A percentile compares a stretch with the other conserved stretches of the same genome.
phyloP scores from a whole-genome alignment of 2,888 invertebrate genomes.

The Ornithoptera priamus region DNA sequence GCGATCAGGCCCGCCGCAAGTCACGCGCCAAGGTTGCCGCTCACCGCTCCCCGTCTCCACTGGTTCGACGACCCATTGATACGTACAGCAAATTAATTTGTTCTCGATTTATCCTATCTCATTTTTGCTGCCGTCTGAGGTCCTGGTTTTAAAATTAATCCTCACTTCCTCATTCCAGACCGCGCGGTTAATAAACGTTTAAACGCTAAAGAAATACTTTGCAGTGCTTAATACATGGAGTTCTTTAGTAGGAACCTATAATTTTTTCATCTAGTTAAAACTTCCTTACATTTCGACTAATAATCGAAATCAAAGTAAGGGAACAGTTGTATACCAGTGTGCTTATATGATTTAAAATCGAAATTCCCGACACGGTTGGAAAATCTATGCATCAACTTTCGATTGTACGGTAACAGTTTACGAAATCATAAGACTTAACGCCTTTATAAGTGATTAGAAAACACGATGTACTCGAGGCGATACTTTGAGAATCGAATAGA shows the following conservation, averaged over 20 bases:
- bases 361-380: constrained; percentile 24
- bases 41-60: constrained; percentile 47
- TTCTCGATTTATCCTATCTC: constrained; percentile 23
- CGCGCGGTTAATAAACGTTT: constrained; percentile 4
- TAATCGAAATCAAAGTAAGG: too few relatives aligned
- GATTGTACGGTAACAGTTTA: constrained; percentile 36
- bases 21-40: constrained; percentile 59
- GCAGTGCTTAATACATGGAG: background rate
- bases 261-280: too few relatives aligned
- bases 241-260: too few relatives aligned
- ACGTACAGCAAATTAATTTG: constrained; percentile 31
- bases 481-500: constrained; percentile 46
- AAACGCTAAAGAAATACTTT: background rate
- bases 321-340: too few relatives aligned
- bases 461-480: constrained; percentile 41
- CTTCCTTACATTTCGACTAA: too few relatives aligned
- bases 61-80: constrained; percentile 63
- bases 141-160: constrained; percentile 13
- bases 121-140: constrained; percentile 24
- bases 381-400: constrained; percentile 32
- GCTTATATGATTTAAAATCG: constrained; percentile 10
- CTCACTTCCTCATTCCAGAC: constrained; percentile 21
- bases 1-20: constrained; percentile 42
- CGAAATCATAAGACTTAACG: constrained; percentile 32
- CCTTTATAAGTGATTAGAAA: constrained; percentile 46